Evolutionary conservation across 1,140 invertebrate genomes (phyloP).

Genomic region (Drosophila cardini): DNA sequence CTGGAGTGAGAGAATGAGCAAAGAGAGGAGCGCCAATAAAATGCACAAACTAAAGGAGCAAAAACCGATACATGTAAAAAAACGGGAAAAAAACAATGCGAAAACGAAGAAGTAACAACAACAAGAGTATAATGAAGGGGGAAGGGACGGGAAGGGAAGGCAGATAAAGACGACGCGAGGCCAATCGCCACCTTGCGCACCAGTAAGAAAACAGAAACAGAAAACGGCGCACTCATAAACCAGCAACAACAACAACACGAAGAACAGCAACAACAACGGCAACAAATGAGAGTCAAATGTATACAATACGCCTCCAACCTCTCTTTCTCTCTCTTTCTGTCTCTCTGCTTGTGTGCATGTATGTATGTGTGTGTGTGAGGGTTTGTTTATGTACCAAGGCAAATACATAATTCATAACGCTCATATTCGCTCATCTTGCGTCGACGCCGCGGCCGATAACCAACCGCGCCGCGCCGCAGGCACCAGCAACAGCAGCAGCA

Average conservation of each 20-base stretch:
- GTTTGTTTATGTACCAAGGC: conserved; percentile 72
- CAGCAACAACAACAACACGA: conserved; percentile 41
- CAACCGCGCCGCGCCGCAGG: conserved; percentile 54
- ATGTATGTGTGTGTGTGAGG: conserved; percentile 39
- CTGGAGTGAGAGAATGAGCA: not conserved
- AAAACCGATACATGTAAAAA: conserved; percentile 47
- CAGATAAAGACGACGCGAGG: conserved; percentile 21
- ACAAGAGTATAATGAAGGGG: conserved; percentile 7
- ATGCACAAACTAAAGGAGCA: conserved; percentile 31
- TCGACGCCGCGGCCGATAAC: conserved; percentile 39
- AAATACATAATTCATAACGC: conserved; percentile 84
- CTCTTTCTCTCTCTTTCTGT: conserved; percentile 10
- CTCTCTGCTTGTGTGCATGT: conserved; percentile 8
- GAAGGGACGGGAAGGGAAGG: not conserved
- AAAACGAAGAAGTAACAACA: conserved; percentile 32
- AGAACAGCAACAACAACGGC: not conserved
- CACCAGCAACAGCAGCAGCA: no score
- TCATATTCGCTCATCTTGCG: conserved; percentile 80
- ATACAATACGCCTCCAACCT: conserved; percentile 42
- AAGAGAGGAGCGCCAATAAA: conserved; percentile 58
- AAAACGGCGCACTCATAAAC: conserved; percentile 60
- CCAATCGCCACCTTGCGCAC: conserved; percentile 76
- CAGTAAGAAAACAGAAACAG: conserved; percentile 68
- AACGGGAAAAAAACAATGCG: conserved; percentile 36
- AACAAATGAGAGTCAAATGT: conserved; percentile 27